Conservation (phyloP, 2,888 invertebrate genomes). For the Caenorhabditis sinica region DNA sequence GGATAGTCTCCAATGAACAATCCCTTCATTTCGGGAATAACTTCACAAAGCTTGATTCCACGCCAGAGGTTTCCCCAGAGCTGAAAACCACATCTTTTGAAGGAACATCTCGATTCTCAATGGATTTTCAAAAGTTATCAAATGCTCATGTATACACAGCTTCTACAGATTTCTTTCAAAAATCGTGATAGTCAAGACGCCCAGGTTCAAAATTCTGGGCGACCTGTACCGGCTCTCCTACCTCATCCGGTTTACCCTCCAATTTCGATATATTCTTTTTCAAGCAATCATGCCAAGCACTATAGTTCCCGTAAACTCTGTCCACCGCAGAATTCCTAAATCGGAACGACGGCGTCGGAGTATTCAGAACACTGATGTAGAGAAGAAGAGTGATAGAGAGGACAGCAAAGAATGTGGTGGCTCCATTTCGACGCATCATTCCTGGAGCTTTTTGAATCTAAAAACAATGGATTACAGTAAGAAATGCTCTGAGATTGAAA, state of each 20-base stretch:
- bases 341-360: not conserved
- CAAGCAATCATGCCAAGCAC: slow-evolving; percentile 55
- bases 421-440: slow-evolving; percentile 40
- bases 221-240: not conserved
- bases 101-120: no score
- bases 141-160: no score
- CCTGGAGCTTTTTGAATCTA: slow-evolving; percentile 1
- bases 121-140: not conserved
- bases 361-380: slow-evolving; percentile 18
- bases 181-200: no score
- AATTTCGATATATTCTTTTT: slow-evolving; percentile 25
- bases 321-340: slow-evolving; percentile 23
- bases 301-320: slow-evolving; percentile 32
- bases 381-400: slow-evolving; percentile 33
- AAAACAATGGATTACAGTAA: not conserved
- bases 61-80: slow-evolving; percentile 56
- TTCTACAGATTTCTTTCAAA: no score
- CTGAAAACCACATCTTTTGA: slow-evolving; percentile 34
- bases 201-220: no score
- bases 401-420: slow-evolving; percentile 26
- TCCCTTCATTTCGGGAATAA: slow-evolving; percentile 42
- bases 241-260: slow-evolving; percentile 38
- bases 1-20: slow-evolving; percentile 50
- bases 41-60: slow-evolving; percentile 49
- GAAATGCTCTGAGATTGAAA: not conserved